Evolutionary conservation across 2,888 invertebrate genomes (phyloP).

Genomic region (Rhaphigaster nebulosa): DNA sequence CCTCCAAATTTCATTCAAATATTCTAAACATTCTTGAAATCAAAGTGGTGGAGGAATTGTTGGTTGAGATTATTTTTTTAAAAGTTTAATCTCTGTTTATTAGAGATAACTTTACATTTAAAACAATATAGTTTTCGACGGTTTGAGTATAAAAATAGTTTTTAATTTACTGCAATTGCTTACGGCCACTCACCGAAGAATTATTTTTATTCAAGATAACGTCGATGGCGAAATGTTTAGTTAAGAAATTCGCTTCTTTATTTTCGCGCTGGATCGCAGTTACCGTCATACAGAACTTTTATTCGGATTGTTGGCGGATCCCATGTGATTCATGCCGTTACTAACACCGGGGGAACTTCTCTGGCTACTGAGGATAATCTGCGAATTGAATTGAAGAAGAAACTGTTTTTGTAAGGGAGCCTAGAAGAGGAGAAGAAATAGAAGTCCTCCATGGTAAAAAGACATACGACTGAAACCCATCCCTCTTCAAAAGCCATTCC

Average conservation of each 20-base stretch:
- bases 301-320: not conserved
- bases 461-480: not conserved
- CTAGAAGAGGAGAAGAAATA: not conserved
- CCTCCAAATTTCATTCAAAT: too few relatives aligned
- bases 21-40: too few relatives aligned
- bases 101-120: too few relatives aligned
- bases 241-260: not conserved
- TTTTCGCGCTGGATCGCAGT: too few relatives aligned
- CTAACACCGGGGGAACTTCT: conserved; percentile 5
- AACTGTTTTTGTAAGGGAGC: conserved; percentile 1
- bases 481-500: conserved; percentile 6
- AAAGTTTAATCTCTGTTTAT: too few relatives aligned
- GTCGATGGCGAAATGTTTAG: not conserved
- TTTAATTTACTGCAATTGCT: too few relatives aligned
- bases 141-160: too few relatives aligned
- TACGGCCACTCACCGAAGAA: too few relatives aligned
- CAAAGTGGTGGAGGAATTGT: too few relatives aligned
- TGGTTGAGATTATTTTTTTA: too few relatives aligned
- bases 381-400: conserved; percentile 40
- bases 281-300: not conserved
- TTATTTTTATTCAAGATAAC: too few relatives aligned
- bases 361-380: conserved; percentile 32
- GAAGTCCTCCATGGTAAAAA: conserved; percentile 1
- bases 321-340: conserved; percentile 35
- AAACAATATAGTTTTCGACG: too few relatives aligned